Evolutionary conservation across 2,113 vertebrate species (phyloP), one percentile per base, ranked within the genome.

Genomic region (Myxocyprinus asiaticus): DNA sequence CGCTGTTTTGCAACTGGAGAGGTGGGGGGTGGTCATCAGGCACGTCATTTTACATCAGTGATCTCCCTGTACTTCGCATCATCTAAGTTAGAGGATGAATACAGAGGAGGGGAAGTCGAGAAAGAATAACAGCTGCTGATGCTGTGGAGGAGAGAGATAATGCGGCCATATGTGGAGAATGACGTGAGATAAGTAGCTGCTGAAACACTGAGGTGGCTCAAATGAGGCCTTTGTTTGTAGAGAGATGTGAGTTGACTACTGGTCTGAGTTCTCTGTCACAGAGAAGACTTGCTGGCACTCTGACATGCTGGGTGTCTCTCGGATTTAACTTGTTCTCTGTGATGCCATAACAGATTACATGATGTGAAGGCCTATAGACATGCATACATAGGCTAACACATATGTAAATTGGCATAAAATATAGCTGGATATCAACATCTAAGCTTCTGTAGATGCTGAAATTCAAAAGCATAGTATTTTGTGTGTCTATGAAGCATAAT

Each of bases 11-110:
- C 22, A 3, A 33, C 22, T 84, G 86, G 83, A 79, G 55, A 88
- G 89, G 53, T 22, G 58, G 47, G 17, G 45, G 42, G 6, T 48
- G n/a, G 55, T 15, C 22, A 33, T 33, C 56, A 17, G 17, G 88
- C 88, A 87, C 86, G 90, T 92, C 92, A 90, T 89, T 91, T 91
- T 86, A 83, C 85, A 92, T 92, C 90, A 92, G 86, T 88, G 86
- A 87, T 87, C 90, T 88, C 85, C 86, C 76, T 84, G 88, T 83
- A 87, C 86, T 86, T 85, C 83, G 84, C 87, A 91, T 92, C 90
- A 90, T 88, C 82, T 85, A 88, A 82, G 84, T 88, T 86, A 88
- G 86, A 88, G 83, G 86, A 86, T 83, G 91, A 90, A 86, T 81
- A 47, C 17, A 22, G 72, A 85, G 83, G 84, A 77, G 14, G 15